Evolutionary conservation across 2,113 vertebrate species (phyloP), one percentile per base, ranked within the genome.

Genomic region (Corythoichthys haematopterus): DNA sequence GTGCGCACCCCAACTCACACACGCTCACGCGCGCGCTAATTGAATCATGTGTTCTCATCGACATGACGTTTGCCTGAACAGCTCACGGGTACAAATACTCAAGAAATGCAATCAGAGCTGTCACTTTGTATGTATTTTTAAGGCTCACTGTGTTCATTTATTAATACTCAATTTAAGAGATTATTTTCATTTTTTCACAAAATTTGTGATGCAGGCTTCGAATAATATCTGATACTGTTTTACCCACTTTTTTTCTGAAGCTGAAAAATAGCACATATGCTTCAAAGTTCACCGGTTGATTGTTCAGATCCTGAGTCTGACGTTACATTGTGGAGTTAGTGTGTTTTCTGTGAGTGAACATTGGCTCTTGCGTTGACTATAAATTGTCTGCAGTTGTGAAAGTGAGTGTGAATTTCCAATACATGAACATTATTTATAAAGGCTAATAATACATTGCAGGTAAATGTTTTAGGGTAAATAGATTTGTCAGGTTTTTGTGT

Each of bases 41-140:
- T 84, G 67, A 84, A 85, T 87, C 74, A 83, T 70, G 77, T 73
- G 48, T 36, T 82, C 71, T 77, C 81, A 55, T 50, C 70, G 78
- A 81, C 75, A 65, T 64, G 79, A 78, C 56, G 80, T 77, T 65
- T 60, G 81, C 74, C 62, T 67, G 69, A 71, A 75, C 69, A 33
- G 65, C 78, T 78, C 61, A 48, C 8, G 61, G 77, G 64, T 60
- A 71, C 77, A 77, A 70, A 70, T 69, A 66, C 48, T 64, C 68
- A 61, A 80, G 72, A 74, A 63, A 38, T 28, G 45, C 64, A 65
- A 65, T 20, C 43, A 43, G 45, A 76, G 52, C 66, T 57, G 58
- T 36, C 28, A 53, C 60, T 74, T 65, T 5, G 3, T 57, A 3
- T 74, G 36, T 35, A 35, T 35, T 64, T 64, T 59, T 14, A 16